Evolutionary conservation across 2,113 vertebrate species (phyloP), one percentile per base, ranked within the genome.

Genomic region (Thalassoma bifasciatum): DNA sequence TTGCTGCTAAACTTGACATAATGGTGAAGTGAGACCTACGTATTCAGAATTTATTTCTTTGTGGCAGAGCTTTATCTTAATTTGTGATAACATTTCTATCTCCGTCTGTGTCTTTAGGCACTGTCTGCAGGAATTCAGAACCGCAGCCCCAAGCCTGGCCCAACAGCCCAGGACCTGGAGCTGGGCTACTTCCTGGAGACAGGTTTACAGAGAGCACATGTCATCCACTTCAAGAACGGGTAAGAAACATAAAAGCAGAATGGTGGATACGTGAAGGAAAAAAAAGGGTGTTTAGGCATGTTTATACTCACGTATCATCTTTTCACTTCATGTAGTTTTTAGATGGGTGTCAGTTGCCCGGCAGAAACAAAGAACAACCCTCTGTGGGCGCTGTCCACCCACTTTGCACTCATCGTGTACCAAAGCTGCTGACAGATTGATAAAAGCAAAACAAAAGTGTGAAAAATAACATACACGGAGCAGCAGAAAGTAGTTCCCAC

Each of bases 221-320:
- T 99, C 86, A 96, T 99, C 57, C 97, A 98, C 93, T 99, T 99
- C 92, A 98, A 97, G 94, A 99, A 99, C 14, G 98, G 97, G 98
- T 99, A 58, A 67, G 70, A 62, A 5, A 17, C 84, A 93, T 44
- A 21, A 5, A 60, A 21, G 7, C 10, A 17, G 14, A 62, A 3
- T 5, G 47, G 21, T 23, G 2, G 44, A 21, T 38, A 47, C 1
- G 14, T 36, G 26, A 52, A 21, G 16, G 17, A 42, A 34, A 57
- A 19, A 21, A 50, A 44, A 46, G 4, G 3, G 8, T 22, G 19
- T 56, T 60, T 22, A 21, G 6, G 22, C 49, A 9, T 30, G 30
- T 57, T 24, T 58, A 44, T 5, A 21, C 42, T 30, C 16, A 17
- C 53, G 8, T 44, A 19, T 26, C 51, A 60, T 30, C 40, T 56